Conservation (phyloP, 2,113 vertebrate species). For the Boulengeromyrus knoepffleri region DNA sequence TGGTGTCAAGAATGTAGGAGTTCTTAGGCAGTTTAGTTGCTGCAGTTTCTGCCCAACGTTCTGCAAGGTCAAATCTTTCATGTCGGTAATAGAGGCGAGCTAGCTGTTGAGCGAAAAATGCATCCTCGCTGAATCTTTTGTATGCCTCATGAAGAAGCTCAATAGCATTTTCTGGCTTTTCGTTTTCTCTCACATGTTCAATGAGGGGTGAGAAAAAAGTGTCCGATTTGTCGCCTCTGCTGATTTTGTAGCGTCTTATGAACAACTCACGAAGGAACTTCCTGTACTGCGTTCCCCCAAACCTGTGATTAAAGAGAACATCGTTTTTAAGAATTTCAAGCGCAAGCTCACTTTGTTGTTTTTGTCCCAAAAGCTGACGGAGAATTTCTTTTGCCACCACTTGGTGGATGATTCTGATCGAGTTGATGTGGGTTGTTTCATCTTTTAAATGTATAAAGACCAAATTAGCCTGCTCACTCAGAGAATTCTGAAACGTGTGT, state of each 20-base stretch:
- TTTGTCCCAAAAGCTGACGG: too few relatives aligned
- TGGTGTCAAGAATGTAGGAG: too few relatives aligned
- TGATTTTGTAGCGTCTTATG: constrained; percentile 54
- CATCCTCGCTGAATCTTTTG: constrained; percentile 46
- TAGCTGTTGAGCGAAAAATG: constrained; percentile 60
- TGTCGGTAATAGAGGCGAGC: constrained; percentile 54
- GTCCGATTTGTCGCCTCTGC: constrained; percentile 54
- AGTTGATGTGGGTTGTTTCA: constrained; percentile 27
- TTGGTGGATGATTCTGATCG: too few relatives aligned
- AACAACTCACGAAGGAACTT: constrained; percentile 55
- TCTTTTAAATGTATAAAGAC: constrained; percentile 38
- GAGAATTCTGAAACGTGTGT: too few relatives aligned
- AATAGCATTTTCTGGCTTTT: constrained; percentile 53
- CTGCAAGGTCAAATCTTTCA: constrained; percentile 40
- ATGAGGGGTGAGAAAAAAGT: constrained; percentile 57
- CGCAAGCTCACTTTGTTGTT: too few relatives aligned
- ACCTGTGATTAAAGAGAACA: too few relatives aligned
- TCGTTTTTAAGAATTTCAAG: too few relatives aligned
- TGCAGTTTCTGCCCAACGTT: constrained; percentile 49
- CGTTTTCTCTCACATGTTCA: constrained; percentile 46
- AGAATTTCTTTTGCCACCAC: too few relatives aligned
- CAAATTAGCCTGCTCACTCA: too few relatives aligned
- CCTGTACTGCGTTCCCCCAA: constrained; percentile 26
- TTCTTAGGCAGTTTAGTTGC: constrained; percentile 27
- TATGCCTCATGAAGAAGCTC: constrained; percentile 52